These are phyloP conservation scores for Conops quadrifasciatus DNA, from an alignment of 2,888 invertebrate genomes.

Conservation along the genomic window DNA sequence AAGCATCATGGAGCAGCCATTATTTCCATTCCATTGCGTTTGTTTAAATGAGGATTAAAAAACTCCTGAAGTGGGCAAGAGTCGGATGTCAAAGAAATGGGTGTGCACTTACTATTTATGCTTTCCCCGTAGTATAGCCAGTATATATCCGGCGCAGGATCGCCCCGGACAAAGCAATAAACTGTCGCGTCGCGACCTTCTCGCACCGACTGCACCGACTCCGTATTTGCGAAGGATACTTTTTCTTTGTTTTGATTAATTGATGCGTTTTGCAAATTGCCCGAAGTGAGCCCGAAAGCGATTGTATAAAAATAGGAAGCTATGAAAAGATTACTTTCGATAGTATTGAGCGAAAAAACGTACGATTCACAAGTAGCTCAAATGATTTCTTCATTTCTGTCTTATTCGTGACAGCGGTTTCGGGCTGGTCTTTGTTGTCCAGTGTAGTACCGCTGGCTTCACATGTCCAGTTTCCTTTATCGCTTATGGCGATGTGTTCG, in stretches of 20 bases:
- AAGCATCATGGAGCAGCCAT: background rate
- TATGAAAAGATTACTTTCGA: background rate
- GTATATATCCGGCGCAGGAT: constrained; percentile 64
- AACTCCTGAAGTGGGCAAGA: no score
- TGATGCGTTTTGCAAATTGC: background rate
- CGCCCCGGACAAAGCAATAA: constrained; percentile 64
- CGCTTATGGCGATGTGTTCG: constrained; percentile 65
- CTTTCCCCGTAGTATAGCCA: constrained; percentile 66
- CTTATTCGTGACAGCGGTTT: constrained; percentile 52
- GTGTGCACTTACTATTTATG: constrained; percentile 62
- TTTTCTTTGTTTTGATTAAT: constrained; percentile 62
- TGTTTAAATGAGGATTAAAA: no score
- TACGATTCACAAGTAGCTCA: constrained; percentile 65
- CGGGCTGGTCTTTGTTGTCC: constrained; percentile 29
- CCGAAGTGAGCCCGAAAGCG: constrained; percentile 45
- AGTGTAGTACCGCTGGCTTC: constrained; percentile 52
- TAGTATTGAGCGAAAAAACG: constrained; percentile 44
- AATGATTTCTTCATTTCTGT: constrained; percentile 59
- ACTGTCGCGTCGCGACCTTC: constrained; percentile 67
- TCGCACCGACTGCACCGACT: constrained; percentile 66
- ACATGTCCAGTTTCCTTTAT: constrained; percentile 68
- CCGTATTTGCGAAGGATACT: constrained; percentile 69
- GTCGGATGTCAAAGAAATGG: no score
- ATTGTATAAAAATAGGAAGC: constrained; percentile 19
- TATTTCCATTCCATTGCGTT: no score